Evolutionary conservation across 2,888 invertebrate species (phyloP).

Genomic region (Clistopyga incitator): DNA sequence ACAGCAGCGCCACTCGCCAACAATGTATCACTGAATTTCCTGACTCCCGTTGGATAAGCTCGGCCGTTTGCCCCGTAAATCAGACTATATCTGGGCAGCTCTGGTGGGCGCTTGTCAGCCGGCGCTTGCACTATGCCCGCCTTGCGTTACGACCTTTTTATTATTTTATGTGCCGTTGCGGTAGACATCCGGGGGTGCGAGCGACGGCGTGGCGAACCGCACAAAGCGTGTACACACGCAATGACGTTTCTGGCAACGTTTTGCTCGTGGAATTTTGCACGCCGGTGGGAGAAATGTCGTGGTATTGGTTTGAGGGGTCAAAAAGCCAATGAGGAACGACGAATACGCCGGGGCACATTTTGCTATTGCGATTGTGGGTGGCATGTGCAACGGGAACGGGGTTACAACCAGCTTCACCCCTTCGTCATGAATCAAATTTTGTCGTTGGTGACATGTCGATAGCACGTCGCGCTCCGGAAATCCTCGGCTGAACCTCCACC

Average conservation of each 20-base stretch:
- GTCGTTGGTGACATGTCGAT: conserved; percentile 66
- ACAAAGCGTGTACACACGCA: background rate
- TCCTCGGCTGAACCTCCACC: conserved; percentile 34
- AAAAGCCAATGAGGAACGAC: background rate
- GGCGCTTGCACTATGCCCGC: conserved; percentile 46
- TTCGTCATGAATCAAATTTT: conserved; percentile 67
- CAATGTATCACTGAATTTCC: conserved; percentile 81
- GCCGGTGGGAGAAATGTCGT: background rate
- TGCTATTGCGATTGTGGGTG: conserved; percentile 20
- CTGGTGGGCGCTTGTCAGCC: conserved; percentile 23
- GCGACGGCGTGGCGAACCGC: conserved; percentile 23
- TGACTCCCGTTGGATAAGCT: conserved; percentile 79
- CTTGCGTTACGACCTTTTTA: conserved; percentile 69
- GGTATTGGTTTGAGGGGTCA: conserved; percentile 1
- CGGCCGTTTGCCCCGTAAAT: conserved; percentile 80
- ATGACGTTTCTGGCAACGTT: conserved; percentile 16
- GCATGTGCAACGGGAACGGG: background rate
- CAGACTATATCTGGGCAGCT: conserved; percentile 77
- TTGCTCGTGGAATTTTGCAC: conserved; percentile 32
- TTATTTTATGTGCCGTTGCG: conserved; percentile 75
- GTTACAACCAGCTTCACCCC: conserved; percentile 38
- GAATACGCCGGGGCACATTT: background rate
- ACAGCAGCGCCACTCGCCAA: conserved; percentile 56
- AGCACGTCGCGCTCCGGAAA: conserved; percentile 52
- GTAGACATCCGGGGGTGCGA: conserved; percentile 44